A percentile compares a stretch with the other conserved stretches of the same genome.
Conservation (phyloP, 2,113 vertebrate species). For the Sebastes fasciatus region DNA sequence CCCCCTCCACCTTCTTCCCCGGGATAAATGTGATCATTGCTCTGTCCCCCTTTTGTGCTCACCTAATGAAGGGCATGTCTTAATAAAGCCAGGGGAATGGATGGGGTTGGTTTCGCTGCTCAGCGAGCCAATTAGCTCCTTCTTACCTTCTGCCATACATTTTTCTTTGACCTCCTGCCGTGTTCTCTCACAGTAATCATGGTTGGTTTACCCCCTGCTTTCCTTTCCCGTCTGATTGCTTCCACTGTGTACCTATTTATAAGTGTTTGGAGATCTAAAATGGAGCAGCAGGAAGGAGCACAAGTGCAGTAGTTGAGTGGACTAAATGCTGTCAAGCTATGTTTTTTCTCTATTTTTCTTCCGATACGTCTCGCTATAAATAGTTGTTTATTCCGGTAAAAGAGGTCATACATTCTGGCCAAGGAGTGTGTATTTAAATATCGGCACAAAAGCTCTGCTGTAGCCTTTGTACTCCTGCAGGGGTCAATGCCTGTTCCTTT, state of each 20-base stretch:
- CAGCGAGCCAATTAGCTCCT: constrained; percentile 68
- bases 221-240: constrained; percentile 1
- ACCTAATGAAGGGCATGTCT: constrained; percentile 75
- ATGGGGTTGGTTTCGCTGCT: constrained; percentile 53
- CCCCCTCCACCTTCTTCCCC: not conserved
- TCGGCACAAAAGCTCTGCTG: constrained; percentile 23
- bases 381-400: not conserved
- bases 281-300: constrained; percentile 2
- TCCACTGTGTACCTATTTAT: not conserved
- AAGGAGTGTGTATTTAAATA: not conserved
- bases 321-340: not conserved
- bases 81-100: constrained; percentile 70
- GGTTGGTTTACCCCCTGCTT: constrained; percentile 15
- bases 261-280: constrained; percentile 13
- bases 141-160: constrained; percentile 55
- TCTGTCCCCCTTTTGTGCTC: constrained; percentile 48
- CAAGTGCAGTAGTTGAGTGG: not conserved
- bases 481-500: constrained; percentile 50
- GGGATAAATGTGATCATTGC: constrained; percentile 61
- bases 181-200: constrained; percentile 45
- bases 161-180: constrained; percentile 65
- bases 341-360: not conserved
- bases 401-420: constrained; percentile 2
- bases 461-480: constrained; percentile 32
- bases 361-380: not conserved